Evolutionary conservation across 1,140 invertebrate genomes (phyloP), one percentile per base, ranked within the genome.

Genomic region (Oreohelix idahoensis): DNA sequence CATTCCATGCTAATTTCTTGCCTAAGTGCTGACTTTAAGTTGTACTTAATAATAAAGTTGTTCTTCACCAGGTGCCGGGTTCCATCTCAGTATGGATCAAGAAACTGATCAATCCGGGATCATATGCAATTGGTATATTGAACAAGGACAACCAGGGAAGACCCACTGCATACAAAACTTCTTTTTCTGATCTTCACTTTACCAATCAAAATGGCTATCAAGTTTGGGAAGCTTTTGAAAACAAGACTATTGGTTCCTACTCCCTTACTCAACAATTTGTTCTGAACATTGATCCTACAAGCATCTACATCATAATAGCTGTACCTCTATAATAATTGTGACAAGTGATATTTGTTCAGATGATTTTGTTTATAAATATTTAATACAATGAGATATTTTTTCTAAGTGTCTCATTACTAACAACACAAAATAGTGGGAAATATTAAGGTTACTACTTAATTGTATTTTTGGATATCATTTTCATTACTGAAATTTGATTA

Each of bases 221-320:
- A 92, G 95, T 98, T 70, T 96, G 96, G 93, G 97, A 90, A 79
- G 84, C 89, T 23, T 91, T 92, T 84, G 86, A 87, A 32, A 85
- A 83, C n/a, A 86, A 86, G 53, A 38, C 58, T 36, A 86, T 90
- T 88, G 96, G 96, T 70, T 94, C 96, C 78, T 92, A 97, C 53
- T 95, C 95, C 38, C 96, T 97, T 0, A 95, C 96, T 89, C 97
- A 97, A 32, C 96, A 96, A 91, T 96, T 98, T 87, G 97, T 96
- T 93, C 96, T 98, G 36, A 96, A 96, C 94, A 97, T 98, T 1
- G 98, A 98, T 93, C 97, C 97, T 86, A 97, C 97, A 91, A 97
- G 96, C 85, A 89, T 90, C 32, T 87, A 83, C 58, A 85, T 91
- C 20, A 81, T 84, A 29, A 58, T 63, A 71, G 66, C 66, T 45